Percentiles rank a stretch among this genome's conserved stretches.
Conservation (phyloP, 1,140 invertebrate genomes). For the Sipha flava region DNA sequence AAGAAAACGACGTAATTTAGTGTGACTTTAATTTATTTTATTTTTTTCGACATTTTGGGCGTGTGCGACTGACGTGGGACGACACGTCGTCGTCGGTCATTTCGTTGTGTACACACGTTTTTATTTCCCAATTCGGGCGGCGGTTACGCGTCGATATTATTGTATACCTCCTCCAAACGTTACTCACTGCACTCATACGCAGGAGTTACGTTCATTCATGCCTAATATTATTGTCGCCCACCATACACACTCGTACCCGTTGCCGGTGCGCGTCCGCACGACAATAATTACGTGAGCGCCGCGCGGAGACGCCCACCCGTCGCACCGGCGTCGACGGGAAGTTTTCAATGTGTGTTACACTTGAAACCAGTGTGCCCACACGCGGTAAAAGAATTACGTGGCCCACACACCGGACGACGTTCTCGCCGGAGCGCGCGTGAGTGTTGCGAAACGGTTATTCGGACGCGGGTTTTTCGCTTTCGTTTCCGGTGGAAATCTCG, state of each 20-base stretch:
- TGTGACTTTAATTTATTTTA: not conserved
- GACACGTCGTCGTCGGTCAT: not conserved
- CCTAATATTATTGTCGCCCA: not conserved
- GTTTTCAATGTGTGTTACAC: conserved; percentile 8
- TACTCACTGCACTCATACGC: not conserved
- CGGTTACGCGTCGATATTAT: not conserved
- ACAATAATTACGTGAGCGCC: conserved; percentile 18
- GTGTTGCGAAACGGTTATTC: not conserved
- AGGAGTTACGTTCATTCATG: not conserved
- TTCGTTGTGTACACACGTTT: not conserved
- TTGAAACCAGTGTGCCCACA: conserved; percentile 31
- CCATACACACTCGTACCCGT: not conserved
- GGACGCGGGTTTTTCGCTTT: not conserved
- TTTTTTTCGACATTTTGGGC: not conserved
- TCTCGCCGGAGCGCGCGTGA: not conserved
- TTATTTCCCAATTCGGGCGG: conserved; percentile 22
- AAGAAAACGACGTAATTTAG: not conserved
- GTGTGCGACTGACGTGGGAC: not conserved
- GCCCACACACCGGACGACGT: not conserved
- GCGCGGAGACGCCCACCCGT: not conserved
- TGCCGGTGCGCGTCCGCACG: not conserved
- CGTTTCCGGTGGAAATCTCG: too few species aligned
- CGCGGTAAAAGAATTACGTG: not conserved
- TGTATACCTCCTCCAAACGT: not conserved
- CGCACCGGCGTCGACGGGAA: not conserved